Base-by-base conservation (phyloP, 1,140 invertebrate species). In the Drosophila littoralis region DNA sequence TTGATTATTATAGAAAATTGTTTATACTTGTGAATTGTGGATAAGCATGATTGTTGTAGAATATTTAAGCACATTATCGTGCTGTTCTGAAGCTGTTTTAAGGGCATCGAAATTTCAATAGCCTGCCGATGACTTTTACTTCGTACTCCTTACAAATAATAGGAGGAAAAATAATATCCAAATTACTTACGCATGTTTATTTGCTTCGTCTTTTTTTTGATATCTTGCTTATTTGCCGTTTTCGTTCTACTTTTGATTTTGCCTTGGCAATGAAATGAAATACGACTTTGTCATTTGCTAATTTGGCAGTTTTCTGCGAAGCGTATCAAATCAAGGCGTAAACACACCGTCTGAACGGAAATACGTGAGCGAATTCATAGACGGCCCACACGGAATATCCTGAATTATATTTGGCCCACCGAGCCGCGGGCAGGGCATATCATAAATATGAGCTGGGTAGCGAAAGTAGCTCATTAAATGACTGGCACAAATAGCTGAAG, bases 381-480 rank as follows among this genome's bases (percentile, higher is more conserved):
- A 13, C 46, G n/a, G 38, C 64, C 67, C 58, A 60, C 46, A 38
- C 42, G 38, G 45, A 68, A 52, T 68, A 76, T 73, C 46, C 46
- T 33, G 70, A 79, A 48, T 74, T 81, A 28, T 66, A 50, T n/a
- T 13, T 35, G 22, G 3, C 67, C n/a, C 10, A n/a, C n/a, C 43
- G 22, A 10, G 38, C 36, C 32, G 8, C 28, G 32, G 6, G 17
- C 58, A n/a, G 8, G 1, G 7, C 15, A 40, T 38, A 43, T 6
- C 8, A 52, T 58, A 52, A 70, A 78, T 70, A 81, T 65, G 75
- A 78, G 66, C 13, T 45, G 40, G 68, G 48, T 65, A 72, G 58
- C 73, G 73, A 77, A 66, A 64, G 76, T 46, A 72, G 72, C 82
- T 81, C 82, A 81, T 86, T 86, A 81, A 77, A 81, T 81, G 82